Evolutionary conservation across 2,888 invertebrate genomes (phyloP), one percentile per base, ranked within the genome.

Genomic region (Allolobophora icterica): DNA sequence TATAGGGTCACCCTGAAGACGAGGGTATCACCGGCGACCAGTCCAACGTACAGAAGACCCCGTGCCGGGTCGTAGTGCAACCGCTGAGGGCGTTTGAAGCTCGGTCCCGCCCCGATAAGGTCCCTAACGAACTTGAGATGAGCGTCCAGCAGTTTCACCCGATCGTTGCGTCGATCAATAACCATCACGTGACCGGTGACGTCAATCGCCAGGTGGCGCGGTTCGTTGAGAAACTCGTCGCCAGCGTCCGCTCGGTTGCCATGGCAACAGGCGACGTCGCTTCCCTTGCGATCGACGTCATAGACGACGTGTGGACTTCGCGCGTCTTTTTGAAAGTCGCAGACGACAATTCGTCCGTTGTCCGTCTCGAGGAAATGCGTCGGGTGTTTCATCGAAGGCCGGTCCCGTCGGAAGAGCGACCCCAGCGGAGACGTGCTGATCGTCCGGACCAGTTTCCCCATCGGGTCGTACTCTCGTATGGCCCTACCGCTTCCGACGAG

Each of bases 151-250:
- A 87, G 87, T 24, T 35, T 38, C 87, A 87, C 87, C 87, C 87
- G 35, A 87, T 87, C 38, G 87, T 87, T 87, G 6, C 38, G 34
- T 38, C 87, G 35, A 38, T 87, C 87, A 4, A 38, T 35, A n/a
- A 87, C 87, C 87, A 87, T 87, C 87, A 87, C 87, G 87, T 87
- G 87, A 87, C 87, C 87, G 87, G 35, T 87, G 87, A 87, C 87
- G 87, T 87, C 87, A 33, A 87, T 38, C 35, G 87, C 87, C 87
- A 87, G 87, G 17, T 87, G 87, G 6, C 87, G 87, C 30, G 87
- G 87, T 35, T 87, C 87, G 87, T 87, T 21, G 87, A 87, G 38
- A 35, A 34, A 34, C 21, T 87, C 87, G 87, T 34, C 87, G 35
- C 87, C 87, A 11, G 35, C 3, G 87, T 34, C 35, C 87, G 87